Conservation (phyloP, 2,888 invertebrate species). For the Rhopalosiphum nymphaeae region DNA sequence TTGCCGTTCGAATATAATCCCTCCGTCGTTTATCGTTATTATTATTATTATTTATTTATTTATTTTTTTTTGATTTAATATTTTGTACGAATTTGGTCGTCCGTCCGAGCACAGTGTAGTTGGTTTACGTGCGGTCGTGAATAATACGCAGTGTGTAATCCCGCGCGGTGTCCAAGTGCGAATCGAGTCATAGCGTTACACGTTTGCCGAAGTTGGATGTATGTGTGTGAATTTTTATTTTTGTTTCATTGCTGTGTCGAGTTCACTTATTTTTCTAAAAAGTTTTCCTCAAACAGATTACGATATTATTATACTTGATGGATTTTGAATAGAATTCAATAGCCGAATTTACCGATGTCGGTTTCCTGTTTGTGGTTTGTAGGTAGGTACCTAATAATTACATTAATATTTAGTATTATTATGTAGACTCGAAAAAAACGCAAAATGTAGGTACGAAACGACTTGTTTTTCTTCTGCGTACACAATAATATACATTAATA, state of each 20-base stretch:
- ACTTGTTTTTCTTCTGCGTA: not conserved
- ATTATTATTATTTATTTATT: not conserved
- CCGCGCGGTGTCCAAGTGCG: not conserved
- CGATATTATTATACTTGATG: not conserved
- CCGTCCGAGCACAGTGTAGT: not conserved
- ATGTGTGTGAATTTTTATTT: not conserved
- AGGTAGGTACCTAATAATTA: not conserved
- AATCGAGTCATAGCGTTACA: not conserved
- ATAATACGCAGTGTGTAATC: not conserved
- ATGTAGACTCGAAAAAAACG: not conserved
- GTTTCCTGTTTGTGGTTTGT: not conserved
- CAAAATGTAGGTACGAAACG: not conserved
- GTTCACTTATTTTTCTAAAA: not conserved
- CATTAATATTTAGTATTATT: not conserved
- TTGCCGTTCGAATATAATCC: not conserved
- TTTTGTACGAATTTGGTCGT: not conserved
- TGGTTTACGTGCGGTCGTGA: not conserved
- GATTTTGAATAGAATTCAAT: not conserved
- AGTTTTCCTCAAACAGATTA: not conserved
- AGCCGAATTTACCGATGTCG: not conserved
- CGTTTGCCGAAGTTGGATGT: not conserved
- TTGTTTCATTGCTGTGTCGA: not conserved
- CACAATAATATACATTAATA: not conserved
- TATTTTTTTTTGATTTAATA: too few relatives aligned
- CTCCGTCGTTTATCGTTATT: not conserved